phyloP scores from a whole-genome alignment of 2,888 invertebrate species.

The Onthophagus sagittarius region DNA sequence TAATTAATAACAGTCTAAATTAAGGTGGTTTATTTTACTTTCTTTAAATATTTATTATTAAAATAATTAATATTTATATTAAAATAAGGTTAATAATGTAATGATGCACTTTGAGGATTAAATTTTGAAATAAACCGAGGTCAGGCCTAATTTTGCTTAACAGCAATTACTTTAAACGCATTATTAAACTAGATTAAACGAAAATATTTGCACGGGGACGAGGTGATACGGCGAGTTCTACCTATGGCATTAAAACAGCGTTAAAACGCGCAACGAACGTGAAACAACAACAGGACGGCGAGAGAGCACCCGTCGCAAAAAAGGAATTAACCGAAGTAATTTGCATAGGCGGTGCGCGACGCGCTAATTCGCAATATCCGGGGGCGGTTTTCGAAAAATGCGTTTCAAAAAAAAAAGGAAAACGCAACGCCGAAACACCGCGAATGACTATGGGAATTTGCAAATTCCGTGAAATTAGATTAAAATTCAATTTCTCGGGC shows the following conservation, averaged over 20 bases:
- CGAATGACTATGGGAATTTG: conserved; percentile 20
- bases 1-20: too few relatives aligned
- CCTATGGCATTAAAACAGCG: neutral
- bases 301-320: neutral
- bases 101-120: too few relatives aligned
- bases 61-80: too few relatives aligned
- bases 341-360: neutral
- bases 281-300: neutral
- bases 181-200: neutral
- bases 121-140: neutral
- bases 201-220: neutral
- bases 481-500: conserved; percentile 21
- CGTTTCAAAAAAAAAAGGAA: neutral
- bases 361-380: neutral
- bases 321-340: neutral
- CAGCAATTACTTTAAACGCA: neutral
- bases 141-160: neutral
- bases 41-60: neutral
- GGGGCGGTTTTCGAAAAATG: neutral
- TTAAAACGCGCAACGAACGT: neutral
- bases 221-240: neutral
- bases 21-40: neutral
- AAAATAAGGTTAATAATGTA: too few relatives aligned
- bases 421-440: neutral
- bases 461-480: conserved; percentile 23